Base-by-base conservation (phyloP, 2,113 vertebrate genomes). In the Triplophysa tibetana region DNA sequence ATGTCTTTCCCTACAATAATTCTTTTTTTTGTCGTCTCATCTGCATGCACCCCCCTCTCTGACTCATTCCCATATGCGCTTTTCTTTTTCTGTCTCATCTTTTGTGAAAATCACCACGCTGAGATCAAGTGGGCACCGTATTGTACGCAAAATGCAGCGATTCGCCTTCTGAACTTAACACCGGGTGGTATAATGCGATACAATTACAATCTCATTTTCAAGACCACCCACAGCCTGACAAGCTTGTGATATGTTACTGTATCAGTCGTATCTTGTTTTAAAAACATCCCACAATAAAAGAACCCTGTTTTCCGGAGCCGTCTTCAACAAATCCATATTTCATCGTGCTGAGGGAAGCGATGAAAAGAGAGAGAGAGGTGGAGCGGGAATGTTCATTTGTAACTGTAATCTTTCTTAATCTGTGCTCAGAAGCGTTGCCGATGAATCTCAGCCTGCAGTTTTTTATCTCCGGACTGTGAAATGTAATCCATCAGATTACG, bases 51-150 rank as follows among this genome's bases (percentile, higher is more conserved):
- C 38, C 41, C 23, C 62, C 38, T 69, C 24, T 24, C 70, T 67
- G 65, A 69, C 66, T 52, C 66, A 75, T 72, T 56, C 61, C 41
- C 54, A 33, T 75, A 70, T 43, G 33, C 61, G 56, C 54, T 61
- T 43, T 0, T 56, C 75, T 58, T 33, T 26, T 45, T 69, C 33
- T 38, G 38, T 50, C 38, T 60, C 56, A 65, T 63, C 54, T 45
- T 52, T 70, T 17, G 65, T 63, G 41, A 74, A 45, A 50, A 54
- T 58, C 43, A 43, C 21, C 33, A 16, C 65, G 14, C 2, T 45
- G 50, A 24, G 26, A 70, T 70, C 16, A 26, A 29, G 56, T 19
- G 4, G 24, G 41, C 26, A 62, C 21, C 1, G 0, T 11, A 52
- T 19, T 60, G 60, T 73, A 19, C 19, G 48, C 64, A 43, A 12